Base-by-base conservation (phyloP, 92 coral and sea anemone genomes). In the Zoanthus gigantus region DNA sequence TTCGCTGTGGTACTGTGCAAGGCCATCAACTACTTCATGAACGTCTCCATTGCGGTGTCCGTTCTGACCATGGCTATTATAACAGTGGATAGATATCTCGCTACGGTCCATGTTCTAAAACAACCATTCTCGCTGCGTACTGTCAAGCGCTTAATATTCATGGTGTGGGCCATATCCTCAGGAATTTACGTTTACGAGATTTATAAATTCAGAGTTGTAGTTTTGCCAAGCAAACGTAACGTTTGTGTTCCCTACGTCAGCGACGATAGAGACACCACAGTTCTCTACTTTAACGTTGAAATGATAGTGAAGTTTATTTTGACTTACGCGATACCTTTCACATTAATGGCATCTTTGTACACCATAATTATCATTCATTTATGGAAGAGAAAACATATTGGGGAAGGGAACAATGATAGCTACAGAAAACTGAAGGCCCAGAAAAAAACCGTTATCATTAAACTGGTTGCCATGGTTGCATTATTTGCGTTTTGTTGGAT, bases 401-500 rank as follows among this genome's bases (percentile, higher is more conserved):
- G 94, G 2, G 94, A 91, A 54, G 75, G 80, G 14, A 82, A 87
- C 47, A 77, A 14, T 61, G 90, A 87, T 76, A 92, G 85, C 87
- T 82, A 88, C 61, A 87, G 83, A 56, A 76, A 92, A 44, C 86
- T 94, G 29, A 89, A 91, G 75, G 84, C 65, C 0, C 98, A 92
- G 83, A 94, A 89, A 28, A 90, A 93, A 8, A 94, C 86, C 68
- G 91, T 94, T 65, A 76, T 94, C 83, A 67, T 66, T 16, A 94
- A 90, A 92, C 81, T 94, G 66, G 92, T 92, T 29, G 91, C 98
- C 31, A 79, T 94, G 34, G 98, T 92, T 46, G 87, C 88, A 8
- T 83, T 91, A 7, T 94, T 94, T 85, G 94, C 95, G 31, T 4
- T 94, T 46, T 92, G 92, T 74, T 94, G 98, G 95, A 76, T 94